phyloP scores from a whole-genome alignment of 1,140 invertebrate genomes.

The Euwallacea similis region DNA sequence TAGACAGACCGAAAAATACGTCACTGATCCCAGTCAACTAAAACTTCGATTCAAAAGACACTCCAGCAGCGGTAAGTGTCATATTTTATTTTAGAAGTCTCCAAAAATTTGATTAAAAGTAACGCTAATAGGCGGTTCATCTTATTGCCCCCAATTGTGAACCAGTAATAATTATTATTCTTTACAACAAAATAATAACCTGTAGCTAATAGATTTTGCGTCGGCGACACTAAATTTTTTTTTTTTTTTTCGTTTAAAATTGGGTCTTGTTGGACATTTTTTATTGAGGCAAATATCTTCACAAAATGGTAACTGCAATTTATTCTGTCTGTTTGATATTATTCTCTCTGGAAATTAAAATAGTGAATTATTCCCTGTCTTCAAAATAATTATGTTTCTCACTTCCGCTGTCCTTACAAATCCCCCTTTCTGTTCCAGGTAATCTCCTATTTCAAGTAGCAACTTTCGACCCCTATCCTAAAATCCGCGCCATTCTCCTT shows the following conservation, averaged over 20 bases:
- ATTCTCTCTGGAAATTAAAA: too few species aligned
- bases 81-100: slow-evolving; percentile 13
- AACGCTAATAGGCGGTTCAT: neutral
- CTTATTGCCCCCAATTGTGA: neutral
- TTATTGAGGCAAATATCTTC: too few species aligned
- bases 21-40: slow-evolving; percentile 67
- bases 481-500: slow-evolving; percentile 13
- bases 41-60: slow-evolving; percentile 67
- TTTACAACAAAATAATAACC: too few species aligned
- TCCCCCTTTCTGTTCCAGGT: slow-evolving; percentile 18
- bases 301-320: too few species aligned
- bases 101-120: neutral
- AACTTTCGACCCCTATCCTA: slow-evolving; percentile 11
- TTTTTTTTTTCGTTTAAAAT: too few species aligned
- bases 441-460: slow-evolving; percentile 9
- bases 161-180: neutral
- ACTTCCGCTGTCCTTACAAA: too few species aligned
- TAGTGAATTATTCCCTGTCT: too few species aligned
- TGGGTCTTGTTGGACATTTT: too few species aligned
- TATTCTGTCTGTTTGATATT: too few species aligned
- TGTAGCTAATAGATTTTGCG: too few species aligned
- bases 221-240: too few species aligned
- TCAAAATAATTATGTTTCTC: too few species aligned
- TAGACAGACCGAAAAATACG: slow-evolving; percentile 67
- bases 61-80: slow-evolving; percentile 46